A percentile compares a stretch with the other conserved stretches of the same genome.
Conservation (phyloP, 2,797 vertebrate genomes). For the Ammospiza maritima region DNA sequence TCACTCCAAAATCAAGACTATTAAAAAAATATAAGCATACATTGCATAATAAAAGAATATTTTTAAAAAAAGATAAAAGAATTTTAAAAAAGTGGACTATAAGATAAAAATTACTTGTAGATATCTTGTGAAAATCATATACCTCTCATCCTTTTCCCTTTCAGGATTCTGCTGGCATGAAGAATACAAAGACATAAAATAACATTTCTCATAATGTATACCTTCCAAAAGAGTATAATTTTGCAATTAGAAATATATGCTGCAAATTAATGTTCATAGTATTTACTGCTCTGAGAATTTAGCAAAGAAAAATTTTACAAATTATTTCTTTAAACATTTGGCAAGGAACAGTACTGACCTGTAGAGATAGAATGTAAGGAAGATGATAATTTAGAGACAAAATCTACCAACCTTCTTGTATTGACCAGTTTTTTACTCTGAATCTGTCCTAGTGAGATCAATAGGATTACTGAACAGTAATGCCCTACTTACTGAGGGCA, state of each 20-base stretch:
- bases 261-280: neutral
- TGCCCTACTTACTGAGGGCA: neutral
- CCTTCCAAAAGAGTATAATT: neutral
- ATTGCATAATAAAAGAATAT: neutral
- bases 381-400: neutral
- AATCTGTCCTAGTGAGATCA: neutral
- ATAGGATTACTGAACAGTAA: constrained; percentile 1
- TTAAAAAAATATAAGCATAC: neutral
- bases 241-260: neutral
- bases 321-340: neutral
- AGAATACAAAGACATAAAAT: neutral
- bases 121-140: neutral
- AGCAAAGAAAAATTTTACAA: neutral
- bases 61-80: neutral
- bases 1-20: neutral
- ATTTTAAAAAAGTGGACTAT: neutral
- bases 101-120: neutral
- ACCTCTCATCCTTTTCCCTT: neutral
- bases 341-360: neutral
- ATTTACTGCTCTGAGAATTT: neutral
- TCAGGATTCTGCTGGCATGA: neutral
- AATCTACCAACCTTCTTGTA: neutral
- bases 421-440: neutral
- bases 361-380: neutral
- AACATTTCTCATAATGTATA: neutral